Evolutionary conservation across 2,888 invertebrate species (phyloP).

Genomic region (Cistogaster globosa): DNA sequence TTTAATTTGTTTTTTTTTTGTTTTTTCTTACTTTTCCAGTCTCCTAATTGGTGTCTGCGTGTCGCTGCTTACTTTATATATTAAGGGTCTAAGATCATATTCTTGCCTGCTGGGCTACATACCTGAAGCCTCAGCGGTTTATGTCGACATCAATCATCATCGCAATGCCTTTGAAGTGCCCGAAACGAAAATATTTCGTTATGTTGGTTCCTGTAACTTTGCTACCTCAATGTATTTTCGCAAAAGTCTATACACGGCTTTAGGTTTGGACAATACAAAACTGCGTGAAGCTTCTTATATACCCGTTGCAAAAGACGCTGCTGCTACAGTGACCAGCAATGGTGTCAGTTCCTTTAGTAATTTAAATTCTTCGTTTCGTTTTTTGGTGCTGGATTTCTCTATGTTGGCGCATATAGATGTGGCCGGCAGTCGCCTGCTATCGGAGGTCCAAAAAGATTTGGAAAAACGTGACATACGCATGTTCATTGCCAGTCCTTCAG

Average conservation of each 20-base stretch:
- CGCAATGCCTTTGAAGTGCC: constrained; percentile 86
- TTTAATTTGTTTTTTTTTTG: neutral
- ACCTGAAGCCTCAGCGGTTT: constrained; percentile 86
- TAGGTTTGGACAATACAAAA: constrained; percentile 83
- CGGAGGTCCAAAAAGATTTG: constrained; percentile 84
- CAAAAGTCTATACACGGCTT: constrained; percentile 83
- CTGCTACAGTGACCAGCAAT: constrained; percentile 13
- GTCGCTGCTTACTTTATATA: constrained; percentile 87
- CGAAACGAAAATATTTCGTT: constrained; percentile 88
- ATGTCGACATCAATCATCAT: constrained; percentile 86
- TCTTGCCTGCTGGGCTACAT: constrained; percentile 86
- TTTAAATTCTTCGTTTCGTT: constrained; percentile 75
- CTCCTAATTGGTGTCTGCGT: constrained; percentile 86
- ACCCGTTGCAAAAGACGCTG: constrained; percentile 73
- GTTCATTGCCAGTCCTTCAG: constrained; percentile 85
- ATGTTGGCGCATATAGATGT: constrained; percentile 87
- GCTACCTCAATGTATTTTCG: constrained; percentile 86
- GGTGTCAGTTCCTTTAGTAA: constrained; percentile 66
- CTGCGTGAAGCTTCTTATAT: constrained; percentile 74
- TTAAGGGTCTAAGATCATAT: constrained; percentile 86
- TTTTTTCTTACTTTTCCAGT: constrained; percentile 72
- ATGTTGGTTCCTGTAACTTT: constrained; percentile 88
- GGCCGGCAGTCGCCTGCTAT: constrained; percentile 85
- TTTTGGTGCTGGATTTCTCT: constrained; percentile 86
- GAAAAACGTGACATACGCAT: constrained; percentile 84